These are phyloP conservation scores for Acanthurus tractus DNA, from an alignment of 2,797 vertebrate species.

Conservation along the genomic window DNA sequence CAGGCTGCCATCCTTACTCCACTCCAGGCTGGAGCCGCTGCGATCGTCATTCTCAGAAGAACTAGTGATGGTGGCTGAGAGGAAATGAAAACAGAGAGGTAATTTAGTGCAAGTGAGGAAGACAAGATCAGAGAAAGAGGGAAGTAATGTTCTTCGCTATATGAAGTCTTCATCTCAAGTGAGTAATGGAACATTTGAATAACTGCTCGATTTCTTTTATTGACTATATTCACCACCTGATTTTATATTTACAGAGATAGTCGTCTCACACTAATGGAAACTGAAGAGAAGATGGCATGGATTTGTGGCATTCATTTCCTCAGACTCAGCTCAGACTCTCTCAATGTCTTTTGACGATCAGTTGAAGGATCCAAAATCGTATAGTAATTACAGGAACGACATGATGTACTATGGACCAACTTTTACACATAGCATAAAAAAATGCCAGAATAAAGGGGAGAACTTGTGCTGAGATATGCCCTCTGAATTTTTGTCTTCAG, in stretches of 20 bases:
- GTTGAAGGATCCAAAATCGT: conserved; percentile 13
- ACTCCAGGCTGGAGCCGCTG: conserved; percentile 98
- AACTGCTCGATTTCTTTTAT: conserved; percentile 36
- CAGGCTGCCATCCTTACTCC: conserved; percentile 95
- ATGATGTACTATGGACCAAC: not conserved
- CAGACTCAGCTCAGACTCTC: conserved; percentile 9
- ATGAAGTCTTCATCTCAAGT: conserved; percentile 43
- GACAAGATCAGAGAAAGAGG: conserved; percentile 15
- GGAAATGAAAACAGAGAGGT: not conserved
- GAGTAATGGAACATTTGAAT: conserved; percentile 56
- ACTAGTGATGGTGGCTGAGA: conserved; percentile 96
- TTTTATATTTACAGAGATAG: conserved; percentile 44
- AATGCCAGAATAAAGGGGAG: not conserved
- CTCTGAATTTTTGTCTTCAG: conserved; percentile 42
- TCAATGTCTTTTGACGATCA: conserved; percentile 16
- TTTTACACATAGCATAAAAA: not conserved
- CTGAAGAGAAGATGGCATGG: conserved; percentile 24
- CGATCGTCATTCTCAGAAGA: conserved; percentile 99
- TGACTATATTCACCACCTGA: conserved; percentile 54
- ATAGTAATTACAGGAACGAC: conserved; percentile 1
- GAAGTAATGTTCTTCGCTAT: conserved; percentile 17
- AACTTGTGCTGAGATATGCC: not conserved
- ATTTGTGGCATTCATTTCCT: conserved; percentile 48
- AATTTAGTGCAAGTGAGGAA: conserved; percentile 23
- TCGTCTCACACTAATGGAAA: conserved; percentile 53